Conservation (phyloP, 1,140 invertebrate species). For the Euwallacea similis region DNA sequence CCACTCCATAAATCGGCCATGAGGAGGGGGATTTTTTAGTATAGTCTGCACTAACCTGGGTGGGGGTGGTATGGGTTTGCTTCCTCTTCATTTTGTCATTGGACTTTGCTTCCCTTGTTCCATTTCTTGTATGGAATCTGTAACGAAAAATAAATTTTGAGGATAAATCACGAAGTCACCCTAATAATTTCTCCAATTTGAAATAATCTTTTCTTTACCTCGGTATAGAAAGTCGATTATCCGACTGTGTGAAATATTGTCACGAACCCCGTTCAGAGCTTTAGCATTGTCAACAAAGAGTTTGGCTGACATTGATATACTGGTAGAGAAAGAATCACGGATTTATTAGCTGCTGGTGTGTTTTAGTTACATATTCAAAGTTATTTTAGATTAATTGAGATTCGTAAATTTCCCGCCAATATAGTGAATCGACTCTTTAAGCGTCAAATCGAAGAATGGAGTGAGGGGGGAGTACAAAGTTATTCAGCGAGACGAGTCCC, state of each 20-base stretch:
- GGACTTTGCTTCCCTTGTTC: neutral
- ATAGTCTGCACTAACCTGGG: slow-evolving; percentile 1
- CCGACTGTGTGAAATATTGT: slow-evolving; percentile 7
- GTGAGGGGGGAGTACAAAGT: no score
- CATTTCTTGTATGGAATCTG: no score
- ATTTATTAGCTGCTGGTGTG: neutral
- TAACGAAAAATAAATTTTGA: no score
- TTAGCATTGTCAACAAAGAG: slow-evolving; percentile 2
- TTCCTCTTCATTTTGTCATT: slow-evolving; percentile 21
- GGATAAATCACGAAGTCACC: neutral
- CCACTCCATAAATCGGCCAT: slow-evolving; percentile 61
- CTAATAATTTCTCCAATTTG: neutral
- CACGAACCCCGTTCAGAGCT: slow-evolving; percentile 5
- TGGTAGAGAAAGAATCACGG: neutral
- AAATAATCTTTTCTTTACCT: slow-evolving; percentile 5
- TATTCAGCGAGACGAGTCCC: no score
- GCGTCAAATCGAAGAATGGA: no score
- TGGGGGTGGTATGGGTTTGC: slow-evolving; percentile 11
- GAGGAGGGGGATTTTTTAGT: slow-evolving; percentile 39
- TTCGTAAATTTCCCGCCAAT: no score
- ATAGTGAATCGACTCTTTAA: no score
- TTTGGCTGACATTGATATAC: slow-evolving; percentile 1
- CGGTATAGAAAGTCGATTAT: slow-evolving; percentile 18
- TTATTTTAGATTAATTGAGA: no score
- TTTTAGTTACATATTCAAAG: no score